Evolutionary conservation across 2,888 invertebrate species (phyloP).

Genomic region (Scelioninae gen. 1): DNA sequence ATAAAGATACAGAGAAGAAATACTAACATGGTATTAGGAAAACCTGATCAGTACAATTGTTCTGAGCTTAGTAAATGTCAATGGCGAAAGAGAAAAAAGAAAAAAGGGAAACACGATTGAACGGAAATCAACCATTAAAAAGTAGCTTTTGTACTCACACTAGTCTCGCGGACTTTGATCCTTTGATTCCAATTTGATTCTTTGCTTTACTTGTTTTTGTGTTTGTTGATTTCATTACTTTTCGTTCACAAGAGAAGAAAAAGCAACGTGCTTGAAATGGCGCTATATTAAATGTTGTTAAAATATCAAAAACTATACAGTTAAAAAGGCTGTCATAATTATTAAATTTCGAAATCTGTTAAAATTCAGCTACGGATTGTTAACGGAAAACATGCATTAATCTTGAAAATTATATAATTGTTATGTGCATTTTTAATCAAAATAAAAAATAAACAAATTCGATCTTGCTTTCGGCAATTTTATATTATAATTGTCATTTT

Average conservation of each 20-base stretch:
- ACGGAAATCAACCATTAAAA: conserved; percentile 66
- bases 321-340: conserved; percentile 14
- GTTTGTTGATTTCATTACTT: conserved; percentile 65
- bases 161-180: conserved; percentile 53
- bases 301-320: conserved; percentile 13
- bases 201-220: conserved; percentile 62
- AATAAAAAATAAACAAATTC: too few relatives aligned
- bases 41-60: conserved; percentile 45
- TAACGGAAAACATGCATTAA: too few relatives aligned
- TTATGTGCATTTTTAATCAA: too few relatives aligned
- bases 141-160: conserved; percentile 65
- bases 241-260: conserved; percentile 28
- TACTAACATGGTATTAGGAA: conserved; percentile 46
- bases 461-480: too few relatives aligned
- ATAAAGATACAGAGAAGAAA: conserved; percentile 30
- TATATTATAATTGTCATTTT: too few relatives aligned
- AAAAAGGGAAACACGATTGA: conserved; percentile 47
- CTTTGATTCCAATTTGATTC: conserved; percentile 64
- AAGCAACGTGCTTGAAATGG: conserved; percentile 24
- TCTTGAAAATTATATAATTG: too few relatives aligned
- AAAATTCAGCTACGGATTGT: background rate
- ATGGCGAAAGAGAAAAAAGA: conserved; percentile 43
- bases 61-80: conserved; percentile 59
- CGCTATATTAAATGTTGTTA: conserved; percentile 28
- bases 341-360: conserved; percentile 17